Evolutionary conservation across 2,797 vertebrate species (phyloP), one percentile per base, ranked within the genome.

Genomic region (Miichthys miiuy): DNA sequence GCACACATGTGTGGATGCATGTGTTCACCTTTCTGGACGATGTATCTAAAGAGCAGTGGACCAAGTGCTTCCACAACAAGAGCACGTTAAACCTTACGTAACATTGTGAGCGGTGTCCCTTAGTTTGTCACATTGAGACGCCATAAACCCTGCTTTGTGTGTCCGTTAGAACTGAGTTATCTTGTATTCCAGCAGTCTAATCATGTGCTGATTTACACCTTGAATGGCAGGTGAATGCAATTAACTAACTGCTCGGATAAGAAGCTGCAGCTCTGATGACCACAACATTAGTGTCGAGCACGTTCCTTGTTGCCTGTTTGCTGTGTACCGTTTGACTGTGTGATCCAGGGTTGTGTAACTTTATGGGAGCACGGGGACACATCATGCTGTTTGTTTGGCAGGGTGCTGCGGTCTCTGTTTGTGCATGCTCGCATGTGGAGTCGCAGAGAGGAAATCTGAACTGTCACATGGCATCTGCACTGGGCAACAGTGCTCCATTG

Each of bases 331-430:
- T 77, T 68, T 69, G 54, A 74, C 51, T 76, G 77, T 77, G 85
- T 82, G 74, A 74, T 83, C 70, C 69, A 48, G 64, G 69, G 79
- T 93, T 92, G 89, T 89, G 84, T 91, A 92, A 94, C 81, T 47
- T 81, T 74, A 78, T 65, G 72, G 79, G 79, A 87, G 83, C 88
- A 88, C 67, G 34, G 84, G 85, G 78, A 84, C 77, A 60, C 69
- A 79, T 86, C 91, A 83, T 74, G 82, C 77, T 89, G 86, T 68
- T 78, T 83, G 86, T 83, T 54, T 85, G 85, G 77, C 81, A 64
- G 30, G 54, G 70, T 54, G 66, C 83, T 78, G 65, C 67, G 9
- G 14, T 77, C 56, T 67, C 65, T 75, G 71, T 69, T 68, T 74
- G 78, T 68, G 77, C 74, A 71, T 77, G 56, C 66, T 75, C 65